These are phyloP conservation scores for Ptiloglossa arizonensis DNA, from an alignment of 1,140 invertebrate genomes.

Conservation along the genomic window DNA sequence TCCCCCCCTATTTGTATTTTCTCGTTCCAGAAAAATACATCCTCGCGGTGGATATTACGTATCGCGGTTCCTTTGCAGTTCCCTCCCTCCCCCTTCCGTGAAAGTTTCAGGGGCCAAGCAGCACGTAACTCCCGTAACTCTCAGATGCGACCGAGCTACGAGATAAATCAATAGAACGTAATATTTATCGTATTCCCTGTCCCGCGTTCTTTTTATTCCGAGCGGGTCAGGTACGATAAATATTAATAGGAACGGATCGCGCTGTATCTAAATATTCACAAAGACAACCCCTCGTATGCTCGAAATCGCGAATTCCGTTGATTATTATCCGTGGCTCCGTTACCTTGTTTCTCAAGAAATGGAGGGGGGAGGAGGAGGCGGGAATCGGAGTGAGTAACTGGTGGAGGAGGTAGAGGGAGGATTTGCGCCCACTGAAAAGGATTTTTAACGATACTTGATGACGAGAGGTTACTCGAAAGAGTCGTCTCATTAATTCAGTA, in stretches of 20 bases:
- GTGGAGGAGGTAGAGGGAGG: too few species aligned
- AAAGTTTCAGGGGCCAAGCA: not conserved
- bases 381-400: too few species aligned
- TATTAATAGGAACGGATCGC: constrained; percentile 19
- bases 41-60: not conserved
- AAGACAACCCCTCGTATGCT: not conserved
- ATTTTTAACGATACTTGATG: constrained; percentile 63
- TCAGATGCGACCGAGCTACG: not conserved
- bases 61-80: not conserved
- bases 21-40: not conserved
- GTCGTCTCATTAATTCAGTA: constrained; percentile 68
- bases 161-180: constrained; percentile 35
- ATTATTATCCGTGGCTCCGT: constrained; percentile 29
- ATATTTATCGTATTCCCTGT: constrained; percentile 30
- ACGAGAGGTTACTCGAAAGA: constrained; percentile 54
- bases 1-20: not conserved
- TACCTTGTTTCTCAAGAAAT: not conserved
- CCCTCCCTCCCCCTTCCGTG: not conserved
- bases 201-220: constrained; percentile 17
- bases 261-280: constrained; percentile 41
- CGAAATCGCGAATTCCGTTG: constrained; percentile 3
- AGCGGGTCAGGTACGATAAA: constrained; percentile 20
- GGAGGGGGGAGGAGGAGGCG: too few species aligned
- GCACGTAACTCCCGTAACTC: constrained; percentile 25
- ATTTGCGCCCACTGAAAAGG: constrained; percentile 16